Evolutionary conservation across 2,113 vertebrate species (phyloP), one percentile per base, ranked within the genome.

Genomic region (Ctenomys sociabilis): DNA sequence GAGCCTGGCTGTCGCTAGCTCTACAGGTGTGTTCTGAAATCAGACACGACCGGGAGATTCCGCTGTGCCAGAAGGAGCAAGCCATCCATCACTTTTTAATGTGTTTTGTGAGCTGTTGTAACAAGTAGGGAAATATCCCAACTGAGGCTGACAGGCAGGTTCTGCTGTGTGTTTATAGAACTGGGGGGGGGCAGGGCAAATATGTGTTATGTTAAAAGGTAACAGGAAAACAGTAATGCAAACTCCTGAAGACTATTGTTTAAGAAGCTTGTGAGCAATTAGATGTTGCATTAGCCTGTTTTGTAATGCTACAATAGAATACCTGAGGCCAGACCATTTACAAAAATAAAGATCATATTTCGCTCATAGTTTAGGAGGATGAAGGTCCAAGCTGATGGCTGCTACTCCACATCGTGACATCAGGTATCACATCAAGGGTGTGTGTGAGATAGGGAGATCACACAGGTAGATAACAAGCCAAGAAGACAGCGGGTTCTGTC

Each of bases 1-100:
- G 49, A 87, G 45, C 49, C 37, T n/a, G 95, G 64, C 94, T 97
- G 84, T 90, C 83, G 66, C 68, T 3, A 59, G 91, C 61, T 30
- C 78, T 85, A 80, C 97, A 95, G 97, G 81, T 95, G 78, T 37
- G 83, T 87, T 86, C 89, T 91, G 84, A 91, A 96, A 94, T 91
- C 91, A 93, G 91, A 88, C 73, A n/a, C 90, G 21, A 30, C 52
- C 43, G 26, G 45, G 49, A 72, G 86, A 78, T 52, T 81, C 83
- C 77, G 84, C 73, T 11, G 0, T 8, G 66, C 90, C 49, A 66
- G 83, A 80, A 95, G 7, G 87, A 37, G 26, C 75, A 59, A 35
- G 43, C 87, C 68, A 87, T 87, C 80, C 43, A 85, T 95, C 87
- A 87, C 75, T 70, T 75, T 49, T 66, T 72, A 40, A 45, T n/a